A percentile compares a stretch with the other conserved stretches of the same genome.
Conservation (phyloP, 2,797 vertebrate genomes). For the Lemur catta region DNA sequence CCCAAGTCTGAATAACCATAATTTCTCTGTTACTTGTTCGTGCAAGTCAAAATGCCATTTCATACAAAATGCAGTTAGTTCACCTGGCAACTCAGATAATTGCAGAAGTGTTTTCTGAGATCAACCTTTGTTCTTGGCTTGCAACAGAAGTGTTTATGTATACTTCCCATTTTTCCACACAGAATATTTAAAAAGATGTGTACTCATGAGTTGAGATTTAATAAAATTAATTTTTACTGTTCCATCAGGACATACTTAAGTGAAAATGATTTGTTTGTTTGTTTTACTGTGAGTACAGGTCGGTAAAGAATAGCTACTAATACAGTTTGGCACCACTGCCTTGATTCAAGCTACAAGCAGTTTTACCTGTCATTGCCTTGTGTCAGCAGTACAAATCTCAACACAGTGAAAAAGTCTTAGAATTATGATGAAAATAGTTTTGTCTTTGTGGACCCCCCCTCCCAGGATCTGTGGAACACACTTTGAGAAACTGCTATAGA, state of each 20-base stretch:
- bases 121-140: background rate
- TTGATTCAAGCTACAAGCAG: background rate
- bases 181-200: constrained; percentile 13
- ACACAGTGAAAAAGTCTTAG: background rate
- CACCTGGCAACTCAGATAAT: background rate
- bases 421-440: background rate
- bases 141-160: background rate
- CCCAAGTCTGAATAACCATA: background rate
- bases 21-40: constrained; percentile 11
- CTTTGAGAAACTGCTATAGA: background rate
- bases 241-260: background rate
- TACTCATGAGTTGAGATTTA: background rate
- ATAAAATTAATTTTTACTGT: background rate
- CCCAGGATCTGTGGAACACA: background rate
- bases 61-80: background rate
- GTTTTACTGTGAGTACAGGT: background rate
- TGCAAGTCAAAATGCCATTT: background rate
- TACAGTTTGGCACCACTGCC: background rate
- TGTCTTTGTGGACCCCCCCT: background rate
- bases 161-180: background rate
- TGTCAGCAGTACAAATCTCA: background rate
- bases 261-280: background rate
- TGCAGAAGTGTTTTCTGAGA: background rate
- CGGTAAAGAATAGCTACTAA: background rate
- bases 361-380: background rate